phyloP scores from a whole-genome alignment of 2,113 vertebrate species.

The Pantherophis guttatus region DNA sequence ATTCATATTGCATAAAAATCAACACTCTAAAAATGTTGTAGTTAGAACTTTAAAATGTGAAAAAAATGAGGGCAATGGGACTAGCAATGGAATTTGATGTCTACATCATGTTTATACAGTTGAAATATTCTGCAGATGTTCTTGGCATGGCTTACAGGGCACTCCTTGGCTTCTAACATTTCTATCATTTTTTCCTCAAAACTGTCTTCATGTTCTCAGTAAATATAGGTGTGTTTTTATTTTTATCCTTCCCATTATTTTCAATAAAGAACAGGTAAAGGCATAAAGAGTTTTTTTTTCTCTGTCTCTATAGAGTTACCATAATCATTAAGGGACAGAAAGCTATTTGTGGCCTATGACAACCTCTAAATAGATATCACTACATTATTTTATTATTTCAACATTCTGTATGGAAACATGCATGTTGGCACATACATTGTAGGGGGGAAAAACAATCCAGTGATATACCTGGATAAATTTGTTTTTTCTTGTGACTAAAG shows the following conservation, averaged over 20 bases:
- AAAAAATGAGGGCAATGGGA: neutral
- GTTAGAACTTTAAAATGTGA: neutral
- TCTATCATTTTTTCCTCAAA: neutral
- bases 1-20: rapidly evolving
- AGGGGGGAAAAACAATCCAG: neutral
- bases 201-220: neutral
- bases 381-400: neutral
- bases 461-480: neutral
- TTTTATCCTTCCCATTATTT: neutral
- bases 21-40: neutral
- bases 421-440: neutral
- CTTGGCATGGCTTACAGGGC: neutral
- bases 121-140: neutral
- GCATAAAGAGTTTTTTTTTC: neutral
- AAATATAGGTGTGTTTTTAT: neutral
- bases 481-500: neutral
- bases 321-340: neutral
- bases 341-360: neutral
- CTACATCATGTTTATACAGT: constrained; percentile 7
- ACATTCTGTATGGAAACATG: neutral
- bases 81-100: neutral
- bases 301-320: neutral
- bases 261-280: neutral
- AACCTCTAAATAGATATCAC: neutral
- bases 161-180: neutral